A percentile compares a stretch with the other conserved stretches of the same genome.
Conservation (phyloP, 2,113 vertebrate species). For the Rattus rattus region DNA sequence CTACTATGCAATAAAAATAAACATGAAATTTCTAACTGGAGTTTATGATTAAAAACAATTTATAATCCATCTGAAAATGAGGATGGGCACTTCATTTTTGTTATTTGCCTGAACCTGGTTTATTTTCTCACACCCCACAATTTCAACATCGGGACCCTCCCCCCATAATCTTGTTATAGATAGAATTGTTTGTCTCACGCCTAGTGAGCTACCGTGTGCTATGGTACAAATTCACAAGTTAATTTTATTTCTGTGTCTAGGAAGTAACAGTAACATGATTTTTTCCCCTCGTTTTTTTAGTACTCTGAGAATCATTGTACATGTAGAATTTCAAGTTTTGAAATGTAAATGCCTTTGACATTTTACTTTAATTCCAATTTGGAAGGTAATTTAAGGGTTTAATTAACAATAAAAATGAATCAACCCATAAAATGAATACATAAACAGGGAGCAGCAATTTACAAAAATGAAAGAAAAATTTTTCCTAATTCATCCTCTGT, state of each 20-base stretch:
- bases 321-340: slow-evolving; percentile 57
- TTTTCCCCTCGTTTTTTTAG: slow-evolving; percentile 62
- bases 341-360: slow-evolving; percentile 60
- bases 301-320: slow-evolving; percentile 60
- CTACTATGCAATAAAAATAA: slow-evolving; percentile 84
- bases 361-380: slow-evolving; percentile 72
- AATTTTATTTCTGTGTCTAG: slow-evolving; percentile 29
- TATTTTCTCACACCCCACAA: slow-evolving; percentile 53
- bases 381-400: slow-evolving; percentile 63
- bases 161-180: slow-evolving; percentile 46
- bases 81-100: slow-evolving; percentile 77
- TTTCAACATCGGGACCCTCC: slow-evolving; percentile 30
- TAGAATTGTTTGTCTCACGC: not conserved
- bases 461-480: slow-evolving; percentile 44
- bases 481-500: slow-evolving; percentile 63
- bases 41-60: slow-evolving; percentile 82
- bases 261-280: slow-evolving; percentile 51
- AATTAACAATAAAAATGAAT: slow-evolving; percentile 58
- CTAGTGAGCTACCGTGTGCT: not conserved
- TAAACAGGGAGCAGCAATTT: slow-evolving; percentile 72
- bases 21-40: slow-evolving; percentile 82
- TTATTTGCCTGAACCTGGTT: slow-evolving; percentile 70
- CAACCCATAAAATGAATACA: slow-evolving; percentile 74
- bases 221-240: slow-evolving; percentile 39
- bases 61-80: slow-evolving; percentile 75